Base-by-base conservation (phyloP, 2,888 invertebrate genomes). In the Onthophagus sagittarius region DNA sequence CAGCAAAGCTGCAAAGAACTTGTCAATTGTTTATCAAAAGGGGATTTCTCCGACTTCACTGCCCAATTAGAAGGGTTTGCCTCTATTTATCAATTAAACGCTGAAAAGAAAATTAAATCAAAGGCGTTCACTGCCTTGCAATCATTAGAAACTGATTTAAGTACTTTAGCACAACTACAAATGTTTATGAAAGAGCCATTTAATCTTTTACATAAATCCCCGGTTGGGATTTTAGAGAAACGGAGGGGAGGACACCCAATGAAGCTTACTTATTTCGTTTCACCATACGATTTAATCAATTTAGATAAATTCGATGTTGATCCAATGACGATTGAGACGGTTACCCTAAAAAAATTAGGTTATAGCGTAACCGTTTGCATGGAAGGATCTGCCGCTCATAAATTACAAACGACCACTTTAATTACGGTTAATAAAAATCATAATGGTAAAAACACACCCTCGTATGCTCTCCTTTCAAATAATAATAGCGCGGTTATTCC, bases 81-180 rank as follows among this genome's bases (percentile, higher is more conserved):
- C 15, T 94, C 96, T 13, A 96, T 98, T 74, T 98, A 98, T 84
- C 95, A 97, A 83, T 87, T 98, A 9, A 96, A 95, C 86, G 96
- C 96, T 7, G 98, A 98, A 82, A 97, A 97, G 83, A 97, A 96
- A 86, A 92, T 96, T 6, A 98, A 97, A 86, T 94, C 93, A 78
- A 97, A 97, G 87, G 97, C 97, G 1, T 97, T 95, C 83, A 93
- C 94, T 81, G 96, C 97, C 11, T 87, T 98, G 71, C 95, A 96
- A 83, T 95, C 96, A 39, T 88, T 98, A 80, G 98, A 98, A 87
- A 91, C 93, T 15, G 98, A 98, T 86, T 88, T 98, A 73, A 92
- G 90, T 78, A 92, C 92, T 70, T 85, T 97, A 77, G 93, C 93
- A 62, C 94, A 95, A 80, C 84, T 94, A 39, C 93, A 94, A 82